Evolutionary conservation across 2,113 vertebrate species (phyloP), one percentile per base, ranked within the genome.

Genomic region (Nerophis lumbriciformis): DNA sequence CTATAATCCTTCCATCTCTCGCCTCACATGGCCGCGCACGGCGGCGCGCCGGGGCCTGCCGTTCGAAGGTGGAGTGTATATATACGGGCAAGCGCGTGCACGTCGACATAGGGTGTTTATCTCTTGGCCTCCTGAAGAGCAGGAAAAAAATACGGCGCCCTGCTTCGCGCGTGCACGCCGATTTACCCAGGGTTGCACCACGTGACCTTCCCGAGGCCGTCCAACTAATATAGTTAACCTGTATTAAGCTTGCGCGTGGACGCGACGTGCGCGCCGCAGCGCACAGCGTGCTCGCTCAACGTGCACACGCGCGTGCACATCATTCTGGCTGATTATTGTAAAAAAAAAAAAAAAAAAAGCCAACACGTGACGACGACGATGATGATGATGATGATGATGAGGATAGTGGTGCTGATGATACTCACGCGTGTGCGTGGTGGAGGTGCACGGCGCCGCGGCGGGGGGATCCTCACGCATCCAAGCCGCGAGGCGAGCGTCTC

Each of bases 371-470:
- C 4, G 28, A n/a, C 6, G 6, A 2, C 3, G 28, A n/a, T 15
- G 6, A 16, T 6, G 16, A 2, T 28, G 28, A n/a, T 15, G 6
- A 16, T 6, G 16, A 14, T 3, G 13, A 21, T 44, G 6, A 4
- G 11, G 19, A 12, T 37, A 44, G 16, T 13, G 11, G 16, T 57
- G 39, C 16, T 42, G n/a, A 19, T 63, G 15, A 84, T 88, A 88
- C 90, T 91, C 82, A 91, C 90, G 12, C 28, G 28, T 28, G 28
- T 12, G 42, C 42, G 12, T 9, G 9, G 42, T 44, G 42, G 42
- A 44, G 12, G 42, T 12, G 42, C 42, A 73, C 69, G 21, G 74
- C 59, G 52, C 70, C 60, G 51, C 66, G 39, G 52, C 58, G 61
- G 62, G 28, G 28, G 68, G 50, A 39, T 54, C 58, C 56, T 16